Evolutionary conservation across 2,113 vertebrate species (phyloP).

Genomic region (Pseudois nayaur): DNA sequence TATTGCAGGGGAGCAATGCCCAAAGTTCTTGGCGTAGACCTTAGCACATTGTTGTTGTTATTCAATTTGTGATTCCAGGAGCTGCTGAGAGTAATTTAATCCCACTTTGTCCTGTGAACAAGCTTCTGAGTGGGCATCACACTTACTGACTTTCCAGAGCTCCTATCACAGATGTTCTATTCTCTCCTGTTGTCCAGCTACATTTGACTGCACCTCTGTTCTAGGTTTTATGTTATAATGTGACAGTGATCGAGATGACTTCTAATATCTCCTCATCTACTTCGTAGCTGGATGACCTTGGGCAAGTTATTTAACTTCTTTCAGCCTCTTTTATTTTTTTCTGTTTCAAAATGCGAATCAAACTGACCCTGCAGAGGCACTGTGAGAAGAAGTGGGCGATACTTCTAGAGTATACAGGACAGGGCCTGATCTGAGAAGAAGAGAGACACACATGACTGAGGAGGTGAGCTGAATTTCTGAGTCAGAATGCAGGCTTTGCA

Average conservation of each 20-base stretch:
- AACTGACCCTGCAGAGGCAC: too few relatives aligned
- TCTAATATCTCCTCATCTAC: background rate
- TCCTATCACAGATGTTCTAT: background rate
- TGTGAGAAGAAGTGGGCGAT: background rate
- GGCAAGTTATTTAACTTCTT: background rate
- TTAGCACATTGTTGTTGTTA: background rate
- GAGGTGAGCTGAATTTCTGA: too few relatives aligned
- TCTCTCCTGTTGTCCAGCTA: too few relatives aligned
- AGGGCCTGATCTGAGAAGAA: background rate
- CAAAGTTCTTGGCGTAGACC: background rate
- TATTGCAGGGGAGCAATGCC: background rate
- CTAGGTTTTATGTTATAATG: background rate
- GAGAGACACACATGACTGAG: background rate
- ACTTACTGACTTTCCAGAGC: background rate
- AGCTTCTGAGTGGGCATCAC: background rate
- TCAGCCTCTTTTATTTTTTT: background rate
- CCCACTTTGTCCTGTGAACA: too few relatives aligned
- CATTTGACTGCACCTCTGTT: background rate
- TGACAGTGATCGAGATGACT: background rate
- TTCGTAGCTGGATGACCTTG: background rate
- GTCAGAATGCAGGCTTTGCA: background rate
- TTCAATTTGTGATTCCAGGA: background rate
- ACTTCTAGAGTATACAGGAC: background rate
- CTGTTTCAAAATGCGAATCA: background rate
- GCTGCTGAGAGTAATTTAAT: background rate